Percentiles rank a stretch among this genome's conserved stretches.
phyloP scores from a whole-genome alignment of 2,888 invertebrate species.

The Drosophila flavopinicola region DNA sequence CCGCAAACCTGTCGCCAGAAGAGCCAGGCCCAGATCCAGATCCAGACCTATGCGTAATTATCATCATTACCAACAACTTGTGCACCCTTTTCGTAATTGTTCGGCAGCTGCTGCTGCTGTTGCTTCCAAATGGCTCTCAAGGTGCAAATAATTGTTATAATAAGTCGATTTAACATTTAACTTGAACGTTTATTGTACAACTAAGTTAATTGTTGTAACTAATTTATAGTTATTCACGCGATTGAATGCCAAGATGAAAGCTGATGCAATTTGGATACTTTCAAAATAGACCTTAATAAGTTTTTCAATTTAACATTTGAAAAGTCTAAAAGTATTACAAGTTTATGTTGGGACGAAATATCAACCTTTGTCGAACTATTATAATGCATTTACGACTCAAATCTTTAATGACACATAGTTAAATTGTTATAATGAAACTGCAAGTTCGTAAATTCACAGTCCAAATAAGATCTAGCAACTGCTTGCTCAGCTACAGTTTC shows the following conservation, averaged over 20 bases:
- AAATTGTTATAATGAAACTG: neutral
- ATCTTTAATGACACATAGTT: neutral
- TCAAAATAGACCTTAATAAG: too few species aligned
- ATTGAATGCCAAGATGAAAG: too few species aligned
- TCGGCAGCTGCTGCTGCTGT: slow-evolving; percentile 24
- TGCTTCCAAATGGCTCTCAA: slow-evolving; percentile 23
- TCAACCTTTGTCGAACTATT: too few species aligned
- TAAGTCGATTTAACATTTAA: slow-evolving; percentile 15
- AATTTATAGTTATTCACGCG: too few species aligned
- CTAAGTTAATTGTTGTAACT: too few species aligned
- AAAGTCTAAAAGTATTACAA: too few species aligned
- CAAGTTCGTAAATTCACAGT: neutral
- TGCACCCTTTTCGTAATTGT: slow-evolving; percentile 17
- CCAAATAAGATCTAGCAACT: slow-evolving; percentile 20
- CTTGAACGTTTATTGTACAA: neutral
- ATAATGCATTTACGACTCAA: too few species aligned
- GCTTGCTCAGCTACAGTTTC: slow-evolving; percentile 10
- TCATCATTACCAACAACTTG: slow-evolving; percentile 22
- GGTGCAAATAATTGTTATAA: slow-evolving; percentile 56
- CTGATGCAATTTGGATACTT: too few species aligned
- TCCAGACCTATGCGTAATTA: slow-evolving; percentile 47
- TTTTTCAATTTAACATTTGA: too few species aligned
- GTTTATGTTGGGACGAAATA: too few species aligned
- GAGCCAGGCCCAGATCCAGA: neutral
- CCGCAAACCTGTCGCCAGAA: slow-evolving; percentile 44